Conservation (phyloP, 2,888 invertebrate genomes). For the Drosophila aldrichi region DNA sequence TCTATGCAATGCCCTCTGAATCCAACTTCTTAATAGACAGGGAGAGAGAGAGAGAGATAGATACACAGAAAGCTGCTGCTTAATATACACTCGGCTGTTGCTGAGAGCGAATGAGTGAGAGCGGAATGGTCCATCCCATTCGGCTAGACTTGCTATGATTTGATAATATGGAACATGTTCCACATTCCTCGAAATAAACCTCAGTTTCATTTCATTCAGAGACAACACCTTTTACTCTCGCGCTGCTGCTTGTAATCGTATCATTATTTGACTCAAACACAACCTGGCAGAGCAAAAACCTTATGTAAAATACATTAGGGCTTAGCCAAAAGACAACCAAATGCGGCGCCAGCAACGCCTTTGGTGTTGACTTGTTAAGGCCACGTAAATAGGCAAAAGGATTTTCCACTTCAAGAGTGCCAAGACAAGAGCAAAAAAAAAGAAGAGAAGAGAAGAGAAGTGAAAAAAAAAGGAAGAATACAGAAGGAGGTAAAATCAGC, state of each 20-base stretch:
- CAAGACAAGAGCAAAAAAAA: constrained; percentile 51
- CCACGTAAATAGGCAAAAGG: constrained; percentile 76
- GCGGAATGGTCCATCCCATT: too few relatives aligned
- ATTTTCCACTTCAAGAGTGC: constrained; percentile 82
- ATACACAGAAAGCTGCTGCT: too few relatives aligned
- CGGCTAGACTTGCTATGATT: too few relatives aligned
- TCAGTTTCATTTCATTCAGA: neutral
- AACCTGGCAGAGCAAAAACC: neutral
- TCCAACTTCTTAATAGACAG: too few relatives aligned
- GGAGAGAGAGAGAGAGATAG: too few relatives aligned
- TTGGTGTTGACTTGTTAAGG: constrained; percentile 65
- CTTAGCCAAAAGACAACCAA: constrained; percentile 47
- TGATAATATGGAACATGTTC: too few relatives aligned
- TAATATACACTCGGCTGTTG: too few relatives aligned
- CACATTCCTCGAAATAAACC: neutral
- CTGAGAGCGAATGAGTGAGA: too few relatives aligned
- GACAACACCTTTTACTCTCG: neutral
- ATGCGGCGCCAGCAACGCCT: constrained; percentile 35
- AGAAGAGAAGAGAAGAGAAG: constrained; percentile 4
- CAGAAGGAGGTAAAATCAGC: constrained; percentile 25
- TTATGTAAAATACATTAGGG: constrained; percentile 30
- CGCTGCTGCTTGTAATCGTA: neutral
- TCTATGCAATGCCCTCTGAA: too few relatives aligned
- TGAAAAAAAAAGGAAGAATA: constrained; percentile 8
- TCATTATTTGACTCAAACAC: neutral